These are phyloP conservation scores for Macropodus opercularis DNA, from an alignment of 2,797 vertebrate species.

Conservation along the genomic window DNA sequence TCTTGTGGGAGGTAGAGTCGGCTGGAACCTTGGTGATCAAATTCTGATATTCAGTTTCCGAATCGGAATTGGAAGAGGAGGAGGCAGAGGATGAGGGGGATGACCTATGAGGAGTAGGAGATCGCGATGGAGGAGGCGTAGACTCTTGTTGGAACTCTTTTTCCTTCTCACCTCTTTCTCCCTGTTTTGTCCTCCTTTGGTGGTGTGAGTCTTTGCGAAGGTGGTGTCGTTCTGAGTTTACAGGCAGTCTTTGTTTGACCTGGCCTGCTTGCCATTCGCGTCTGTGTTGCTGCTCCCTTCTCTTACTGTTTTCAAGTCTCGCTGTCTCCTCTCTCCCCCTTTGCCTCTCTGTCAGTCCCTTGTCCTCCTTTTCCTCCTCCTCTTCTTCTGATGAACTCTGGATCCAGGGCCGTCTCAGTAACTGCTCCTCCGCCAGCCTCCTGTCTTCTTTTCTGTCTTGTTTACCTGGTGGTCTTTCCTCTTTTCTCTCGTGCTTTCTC, in stretches of 20 bases:
- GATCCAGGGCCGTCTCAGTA: constrained; percentile 77
- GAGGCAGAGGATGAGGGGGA: constrained; percentile 69
- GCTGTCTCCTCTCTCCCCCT: constrained; percentile 78
- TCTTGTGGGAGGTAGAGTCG: constrained; percentile 81
- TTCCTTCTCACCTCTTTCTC: constrained; percentile 53
- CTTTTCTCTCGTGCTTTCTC: constrained; percentile 53
- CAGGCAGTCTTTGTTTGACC: constrained; percentile 70
- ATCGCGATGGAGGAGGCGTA: constrained; percentile 71
- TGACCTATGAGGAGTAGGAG: constrained; percentile 49
- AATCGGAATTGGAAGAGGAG: constrained; percentile 68
- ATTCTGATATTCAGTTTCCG: constrained; percentile 70
- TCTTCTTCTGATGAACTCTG: constrained; percentile 74
- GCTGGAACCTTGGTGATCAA: constrained; percentile 81
- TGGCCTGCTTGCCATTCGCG: constrained; percentile 70
- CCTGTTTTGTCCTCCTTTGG: constrained; percentile 62
- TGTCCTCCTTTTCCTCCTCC: constrained; percentile 75
- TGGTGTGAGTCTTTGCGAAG: constrained; percentile 57
- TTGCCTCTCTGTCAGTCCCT: constrained; percentile 67
- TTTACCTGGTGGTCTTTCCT: constrained; percentile 53
- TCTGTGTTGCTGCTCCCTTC: constrained; percentile 67
- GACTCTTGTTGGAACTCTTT: constrained; percentile 63
- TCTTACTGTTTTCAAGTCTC: constrained; percentile 71
- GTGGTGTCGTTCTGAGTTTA: constrained; percentile 64
- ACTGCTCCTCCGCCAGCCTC: constrained; percentile 82
- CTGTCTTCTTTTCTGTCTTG: constrained; percentile 73